Evolutionary conservation across 2,888 invertebrate genomes (phyloP).

Genomic region (Eustalomyia histrio): DNA sequence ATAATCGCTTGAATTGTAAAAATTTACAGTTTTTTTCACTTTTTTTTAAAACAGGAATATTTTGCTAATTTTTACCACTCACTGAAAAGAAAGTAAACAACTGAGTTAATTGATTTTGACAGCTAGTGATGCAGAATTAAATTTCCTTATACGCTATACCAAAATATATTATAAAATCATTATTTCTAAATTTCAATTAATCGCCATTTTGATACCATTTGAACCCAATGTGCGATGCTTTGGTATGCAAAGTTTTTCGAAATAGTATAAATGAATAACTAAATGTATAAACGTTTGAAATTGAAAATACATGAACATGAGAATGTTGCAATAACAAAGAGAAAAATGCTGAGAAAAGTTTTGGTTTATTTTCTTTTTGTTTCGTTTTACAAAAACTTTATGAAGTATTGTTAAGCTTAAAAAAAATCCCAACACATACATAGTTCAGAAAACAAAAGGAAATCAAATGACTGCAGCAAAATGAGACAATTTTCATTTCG

Average conservation of each 20-base stretch:
- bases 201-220: too few relatives aligned
- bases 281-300: constrained; percentile 37
- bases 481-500: constrained; percentile 44
- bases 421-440: constrained; percentile 29
- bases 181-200: too few relatives aligned
- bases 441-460: constrained; percentile 2
- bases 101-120: too few relatives aligned
- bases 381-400: constrained; percentile 42
- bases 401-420: constrained; percentile 50
- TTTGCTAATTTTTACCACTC: too few relatives aligned
- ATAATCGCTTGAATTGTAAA: too few relatives aligned
- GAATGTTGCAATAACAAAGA: neutral
- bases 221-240: too few relatives aligned
- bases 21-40: too few relatives aligned
- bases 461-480: neutral
- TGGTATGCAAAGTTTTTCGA: constrained; percentile 42
- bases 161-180: too few relatives aligned
- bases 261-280: constrained; percentile 15
- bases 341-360: constrained; percentile 21
- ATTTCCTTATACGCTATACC: too few relatives aligned
- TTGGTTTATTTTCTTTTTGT: constrained; percentile 14
- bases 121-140: too few relatives aligned
- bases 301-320: constrained; percentile 41
- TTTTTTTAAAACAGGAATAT: too few relatives aligned
- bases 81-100: too few relatives aligned